Percentiles rank a stretch among this genome's conserved stretches.
These are phyloP conservation scores for Ethmia dodecea DNA, from an alignment of 2,888 invertebrate genomes.

Conservation along the genomic window DNA sequence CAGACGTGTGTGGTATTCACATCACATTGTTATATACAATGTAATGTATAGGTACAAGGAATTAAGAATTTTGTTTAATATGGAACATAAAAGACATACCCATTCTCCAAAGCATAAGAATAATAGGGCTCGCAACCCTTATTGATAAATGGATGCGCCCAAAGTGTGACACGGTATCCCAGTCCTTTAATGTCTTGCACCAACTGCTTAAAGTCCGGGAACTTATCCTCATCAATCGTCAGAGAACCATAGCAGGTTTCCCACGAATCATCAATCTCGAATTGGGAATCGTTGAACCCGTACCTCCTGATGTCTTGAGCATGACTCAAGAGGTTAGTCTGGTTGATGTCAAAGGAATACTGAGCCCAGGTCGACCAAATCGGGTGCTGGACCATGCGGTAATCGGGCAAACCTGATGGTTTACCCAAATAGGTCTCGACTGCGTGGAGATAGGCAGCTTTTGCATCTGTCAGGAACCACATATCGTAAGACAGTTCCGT, in stretches of 20 bases:
- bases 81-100: too few relatives aligned
- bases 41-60: too few relatives aligned
- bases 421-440: conserved; percentile 79
- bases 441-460: conserved; percentile 80
- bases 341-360: conserved; percentile 80
- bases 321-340: conserved; percentile 78
- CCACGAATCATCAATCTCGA: conserved; percentile 94
- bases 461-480: conserved; percentile 77
- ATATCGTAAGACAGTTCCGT: conserved; percentile 77
- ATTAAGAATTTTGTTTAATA: too few relatives aligned
- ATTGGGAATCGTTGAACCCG: conserved; percentile 83
- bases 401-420: conserved; percentile 80
- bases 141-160: conserved; percentile 93
- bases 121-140: conserved; percentile 80
- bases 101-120: conserved; percentile 71
- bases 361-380: conserved; percentile 94
- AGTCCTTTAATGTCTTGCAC: conserved; percentile 77
- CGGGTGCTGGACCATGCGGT: conserved; percentile 84
- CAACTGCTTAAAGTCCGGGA: conserved; percentile 81
- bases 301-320: conserved; percentile 80
- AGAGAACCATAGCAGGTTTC: conserved; percentile 91
- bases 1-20: too few relatives aligned
- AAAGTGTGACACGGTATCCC: conserved; percentile 87
- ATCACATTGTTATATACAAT: too few relatives aligned
- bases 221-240: conserved; percentile 82